Evolutionary conservation across 2,113 vertebrate species (phyloP), one percentile per base, ranked within the genome.

Genomic region (Microcebus jonahi): DNA sequence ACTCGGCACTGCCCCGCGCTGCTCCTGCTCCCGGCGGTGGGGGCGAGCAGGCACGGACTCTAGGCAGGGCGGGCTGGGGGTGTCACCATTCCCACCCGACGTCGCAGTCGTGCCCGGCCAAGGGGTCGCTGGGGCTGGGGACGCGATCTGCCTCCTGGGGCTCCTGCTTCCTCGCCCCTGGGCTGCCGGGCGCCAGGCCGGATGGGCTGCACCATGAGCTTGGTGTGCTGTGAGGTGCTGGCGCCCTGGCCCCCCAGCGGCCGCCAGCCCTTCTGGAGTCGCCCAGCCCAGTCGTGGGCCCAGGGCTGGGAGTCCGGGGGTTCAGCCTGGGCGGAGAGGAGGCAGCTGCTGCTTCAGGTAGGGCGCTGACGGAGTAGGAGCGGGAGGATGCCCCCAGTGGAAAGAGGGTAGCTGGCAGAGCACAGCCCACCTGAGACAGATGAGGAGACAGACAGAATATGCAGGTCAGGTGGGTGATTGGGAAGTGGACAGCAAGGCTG

Each of bases 151-250:
- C 75, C 79, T 90, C 70, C 39, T 63, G 15, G 79, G 42, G 77
- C 77, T 29, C 71, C 63, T 34, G n/a, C 11, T 65, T 96, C 91
- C 90, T 94, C 63, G 79, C 59, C 93, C 83, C 86, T 57, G 89
- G 67, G 55, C 82, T 59, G 55, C 82, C 1, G 36, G 88, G 76
- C 42, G 23, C 96, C 82, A 1, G 57, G 95, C 83, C 75, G n/a
- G 96, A 98, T 98, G 97, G 97, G 97, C 95, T 98, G 97, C 97
- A 95, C 97, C 1, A 97, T 97, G 96, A 97, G 97, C 90, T 21
- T 97, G 95, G 97, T 96, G 95, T 98, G 97, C 90, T 98, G 97
- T n/a, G 96, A 97, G 85, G 96, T 67, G 25, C 96, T 97, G 90
- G 96, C 94, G 34, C 95, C 96, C 14, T 48, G 86, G 79, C 55